A percentile compares a stretch with the other conserved stretches of the same genome.
Conservation (phyloP, 2,797 vertebrate species). For the Ara ararauna region DNA sequence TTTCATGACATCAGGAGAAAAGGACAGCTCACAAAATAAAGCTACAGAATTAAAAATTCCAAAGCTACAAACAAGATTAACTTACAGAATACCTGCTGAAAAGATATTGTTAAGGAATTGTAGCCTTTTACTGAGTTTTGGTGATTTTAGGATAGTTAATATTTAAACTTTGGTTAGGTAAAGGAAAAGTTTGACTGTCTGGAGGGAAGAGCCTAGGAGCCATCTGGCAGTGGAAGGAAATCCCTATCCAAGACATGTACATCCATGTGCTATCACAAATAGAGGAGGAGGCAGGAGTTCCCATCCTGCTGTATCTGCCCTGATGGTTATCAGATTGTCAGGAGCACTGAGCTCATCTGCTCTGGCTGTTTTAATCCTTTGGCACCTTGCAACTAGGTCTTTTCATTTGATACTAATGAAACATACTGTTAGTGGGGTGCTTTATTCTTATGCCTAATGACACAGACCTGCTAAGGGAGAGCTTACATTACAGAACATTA, state of each 20-base stretch:
- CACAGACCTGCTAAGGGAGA: background rate
- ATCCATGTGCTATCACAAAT: background rate
- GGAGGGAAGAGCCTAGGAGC: background rate
- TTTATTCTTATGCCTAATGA: background rate
- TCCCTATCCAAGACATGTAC: background rate
- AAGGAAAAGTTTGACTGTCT: background rate
- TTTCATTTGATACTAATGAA: background rate
- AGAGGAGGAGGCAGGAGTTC: background rate
- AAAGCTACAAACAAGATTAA: background rate
- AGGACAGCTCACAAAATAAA: background rate
- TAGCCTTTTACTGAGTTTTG: background rate
- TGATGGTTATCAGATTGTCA: background rate
- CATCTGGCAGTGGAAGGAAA: background rate
- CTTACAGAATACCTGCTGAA: background rate
- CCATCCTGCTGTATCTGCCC: background rate
- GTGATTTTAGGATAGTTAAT: background rate
- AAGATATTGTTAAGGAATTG: background rate
- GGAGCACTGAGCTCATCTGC: background rate
- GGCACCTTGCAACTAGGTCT: background rate
- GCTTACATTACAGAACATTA: background rate
- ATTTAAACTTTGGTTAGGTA: background rate
- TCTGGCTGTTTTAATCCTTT: background rate
- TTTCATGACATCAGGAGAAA: background rate
- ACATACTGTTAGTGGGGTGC: background rate
- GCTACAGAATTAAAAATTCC: background rate